A percentile compares a stretch with the other conserved stretches of the same genome.
These are phyloP conservation scores for Stegostoma tigrinum DNA, from an alignment of 2,113 vertebrate species.

Conservation along the genomic window DNA sequence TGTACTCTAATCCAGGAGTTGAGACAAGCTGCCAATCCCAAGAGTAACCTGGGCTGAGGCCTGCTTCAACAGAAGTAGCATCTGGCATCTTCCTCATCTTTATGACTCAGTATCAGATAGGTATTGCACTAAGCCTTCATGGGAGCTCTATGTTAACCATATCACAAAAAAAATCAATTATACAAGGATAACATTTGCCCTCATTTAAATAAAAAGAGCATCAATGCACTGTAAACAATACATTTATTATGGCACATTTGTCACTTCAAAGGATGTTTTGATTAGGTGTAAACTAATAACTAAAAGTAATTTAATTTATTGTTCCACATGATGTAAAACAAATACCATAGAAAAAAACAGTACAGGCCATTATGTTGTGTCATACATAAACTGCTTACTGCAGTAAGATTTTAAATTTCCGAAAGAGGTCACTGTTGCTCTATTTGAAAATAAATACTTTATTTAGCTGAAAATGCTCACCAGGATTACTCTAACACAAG, in stretches of 20 bases:
- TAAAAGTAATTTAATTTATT: neutral
- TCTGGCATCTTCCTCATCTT: neutral
- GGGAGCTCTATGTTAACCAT: neutral
- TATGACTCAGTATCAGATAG: neutral
- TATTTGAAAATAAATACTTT: neutral
- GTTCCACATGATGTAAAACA: neutral
- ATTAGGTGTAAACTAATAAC: slow-evolving; percentile 26
- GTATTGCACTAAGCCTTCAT: neutral
- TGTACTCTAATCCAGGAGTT: too few species aligned
- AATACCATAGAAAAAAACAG: neutral
- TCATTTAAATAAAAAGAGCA: neutral
- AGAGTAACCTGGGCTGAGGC: neutral
- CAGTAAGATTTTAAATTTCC: neutral
- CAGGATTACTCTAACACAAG: neutral
- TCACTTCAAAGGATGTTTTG: neutral
- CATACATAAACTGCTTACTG: neutral
- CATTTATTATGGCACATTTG: neutral
- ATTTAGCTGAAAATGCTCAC: neutral
- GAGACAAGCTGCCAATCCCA: neutral
- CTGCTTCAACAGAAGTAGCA: neutral
- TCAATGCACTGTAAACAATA: slow-evolving; percentile 15
- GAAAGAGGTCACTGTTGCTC: slow-evolving; percentile 1
- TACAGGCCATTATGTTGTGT: neutral
- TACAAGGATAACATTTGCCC: neutral
- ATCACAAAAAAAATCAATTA: neutral